Percentiles rank a stretch among this genome's conserved stretches.
phyloP scores from a whole-genome alignment of 2,797 vertebrate species.

The Spinus pinus region DNA sequence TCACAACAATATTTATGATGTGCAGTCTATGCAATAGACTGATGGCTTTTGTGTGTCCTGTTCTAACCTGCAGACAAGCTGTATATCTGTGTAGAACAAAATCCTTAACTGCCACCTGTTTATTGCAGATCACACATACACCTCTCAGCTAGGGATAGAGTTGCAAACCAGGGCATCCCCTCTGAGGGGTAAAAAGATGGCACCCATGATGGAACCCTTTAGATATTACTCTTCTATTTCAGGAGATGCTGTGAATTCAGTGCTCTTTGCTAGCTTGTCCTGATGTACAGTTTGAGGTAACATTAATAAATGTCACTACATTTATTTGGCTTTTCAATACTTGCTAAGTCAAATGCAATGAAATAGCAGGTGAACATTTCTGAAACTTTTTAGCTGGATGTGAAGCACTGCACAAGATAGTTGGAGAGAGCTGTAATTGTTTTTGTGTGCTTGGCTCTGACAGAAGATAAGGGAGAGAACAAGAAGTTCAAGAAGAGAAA shows the following conservation, averaged over 20 bases:
- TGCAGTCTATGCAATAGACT: not conserved
- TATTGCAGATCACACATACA: fast-evolving
- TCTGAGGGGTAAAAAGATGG: not conserved
- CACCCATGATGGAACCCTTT: not conserved
- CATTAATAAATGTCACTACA: not conserved
- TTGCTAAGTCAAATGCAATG: not conserved
- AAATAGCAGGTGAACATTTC: not conserved
- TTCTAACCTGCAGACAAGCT: not conserved
- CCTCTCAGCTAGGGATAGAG: not conserved
- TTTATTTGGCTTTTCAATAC: not conserved
- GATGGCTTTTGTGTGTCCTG: not conserved
- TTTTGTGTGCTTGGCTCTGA: not conserved
- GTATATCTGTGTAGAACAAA: not conserved
- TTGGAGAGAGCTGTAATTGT: not conserved
- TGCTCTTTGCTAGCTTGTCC: not conserved
- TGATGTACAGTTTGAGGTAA: not conserved
- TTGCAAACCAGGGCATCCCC: not conserved
- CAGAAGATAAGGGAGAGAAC: not conserved
- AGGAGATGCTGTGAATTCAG: not conserved
- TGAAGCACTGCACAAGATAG: not conserved
- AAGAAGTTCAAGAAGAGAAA: not conserved
- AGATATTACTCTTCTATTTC: not conserved
- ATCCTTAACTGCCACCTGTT: not conserved
- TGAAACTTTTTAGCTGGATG: not conserved
- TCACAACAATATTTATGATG: not conserved